A percentile compares a stretch with the other conserved stretches of the same genome.
Conservation (phyloP, 2,888 invertebrate species). For the Pollenia amentaria region DNA sequence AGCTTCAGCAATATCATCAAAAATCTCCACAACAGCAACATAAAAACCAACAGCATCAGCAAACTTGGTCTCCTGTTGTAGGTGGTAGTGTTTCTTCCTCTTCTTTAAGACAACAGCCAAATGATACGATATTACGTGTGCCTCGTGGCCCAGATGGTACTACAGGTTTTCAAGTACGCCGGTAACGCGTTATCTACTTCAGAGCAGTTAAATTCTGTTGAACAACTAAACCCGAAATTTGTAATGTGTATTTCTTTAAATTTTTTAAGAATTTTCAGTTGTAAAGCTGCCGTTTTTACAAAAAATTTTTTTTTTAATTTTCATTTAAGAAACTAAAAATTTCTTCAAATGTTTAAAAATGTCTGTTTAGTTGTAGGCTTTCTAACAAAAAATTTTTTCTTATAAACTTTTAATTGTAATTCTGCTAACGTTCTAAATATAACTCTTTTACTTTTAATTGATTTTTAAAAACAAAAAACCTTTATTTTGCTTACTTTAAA, state of each 20-base stretch:
- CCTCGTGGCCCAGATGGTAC: conserved; percentile 93
- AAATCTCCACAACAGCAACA: conserved; percentile 75
- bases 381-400: conserved; percentile 3
- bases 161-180: conserved; percentile 88
- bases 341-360: background rate
- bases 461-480: conserved; percentile 3
- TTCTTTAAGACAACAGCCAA: conserved; percentile 73
- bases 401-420: conserved; percentile 27
- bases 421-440: background rate
- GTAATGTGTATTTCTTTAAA: conserved; percentile 13
- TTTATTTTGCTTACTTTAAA: conserved; percentile 23
- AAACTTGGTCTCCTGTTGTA: conserved; percentile 82
- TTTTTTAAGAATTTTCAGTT: conserved; percentile 17
- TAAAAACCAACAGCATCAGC: conserved; percentile 75
- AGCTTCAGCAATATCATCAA: conserved; percentile 70
- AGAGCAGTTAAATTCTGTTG: conserved; percentile 17
- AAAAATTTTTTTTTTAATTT: background rate
- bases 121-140: conserved; percentile 87
- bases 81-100: conserved; percentile 80
- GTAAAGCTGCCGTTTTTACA: conserved; percentile 34
- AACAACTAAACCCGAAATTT: conserved; percentile 16
- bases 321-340: background rate
- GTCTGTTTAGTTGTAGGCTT: background rate
- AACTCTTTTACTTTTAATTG: background rate
- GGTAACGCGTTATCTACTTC: conserved; percentile 84